Evolutionary conservation across 2,888 invertebrate species (phyloP).

Genomic region (Parthenolecanium corni): DNA sequence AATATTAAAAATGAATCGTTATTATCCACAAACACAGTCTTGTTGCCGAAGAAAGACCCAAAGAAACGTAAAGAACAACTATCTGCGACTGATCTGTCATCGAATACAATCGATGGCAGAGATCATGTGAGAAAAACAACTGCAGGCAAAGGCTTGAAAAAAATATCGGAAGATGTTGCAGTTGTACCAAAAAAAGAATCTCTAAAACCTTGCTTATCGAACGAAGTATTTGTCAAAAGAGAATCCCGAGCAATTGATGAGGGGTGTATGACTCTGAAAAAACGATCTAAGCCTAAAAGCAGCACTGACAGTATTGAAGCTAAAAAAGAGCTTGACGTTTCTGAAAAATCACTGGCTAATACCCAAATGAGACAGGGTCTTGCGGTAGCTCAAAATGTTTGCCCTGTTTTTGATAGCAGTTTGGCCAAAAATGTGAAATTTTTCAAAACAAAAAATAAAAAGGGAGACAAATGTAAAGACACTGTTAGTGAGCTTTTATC

Average conservation of each 20-base stretch:
- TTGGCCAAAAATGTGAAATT: slow-evolving; percentile 16
- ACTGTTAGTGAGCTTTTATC: too few species aligned
- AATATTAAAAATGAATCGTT: slow-evolving; percentile 41
- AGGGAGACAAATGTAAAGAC: slow-evolving; percentile 9
- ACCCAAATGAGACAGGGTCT: slow-evolving; percentile 27
- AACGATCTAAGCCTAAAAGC: neutral
- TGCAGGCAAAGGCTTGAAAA: slow-evolving; percentile 5
- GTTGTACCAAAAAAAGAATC: neutral
- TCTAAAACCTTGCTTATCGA: slow-evolving; percentile 2
- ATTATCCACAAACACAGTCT: neutral
- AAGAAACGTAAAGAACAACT: slow-evolving; percentile 20
- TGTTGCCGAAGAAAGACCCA: slow-evolving; percentile 3
- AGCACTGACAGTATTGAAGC: slow-evolving; percentile 1
- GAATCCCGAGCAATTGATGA: neutral
- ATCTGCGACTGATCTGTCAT: slow-evolving; percentile 31
- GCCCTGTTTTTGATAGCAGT: too few species aligned
- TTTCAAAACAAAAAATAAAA: slow-evolving; percentile 15
- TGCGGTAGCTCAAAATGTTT: too few species aligned
- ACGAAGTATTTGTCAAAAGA: neutral
- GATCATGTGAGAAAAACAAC: slow-evolving; percentile 29
- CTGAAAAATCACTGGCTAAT: too few species aligned
- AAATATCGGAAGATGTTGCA: neutral
- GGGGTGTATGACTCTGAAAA: slow-evolving; percentile 2
- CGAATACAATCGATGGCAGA: slow-evolving; percentile 32
- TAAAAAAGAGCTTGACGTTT: slow-evolving; percentile 17